Conservation (phyloP, 2,113 vertebrate species). For the Willisornis vidua region DNA sequence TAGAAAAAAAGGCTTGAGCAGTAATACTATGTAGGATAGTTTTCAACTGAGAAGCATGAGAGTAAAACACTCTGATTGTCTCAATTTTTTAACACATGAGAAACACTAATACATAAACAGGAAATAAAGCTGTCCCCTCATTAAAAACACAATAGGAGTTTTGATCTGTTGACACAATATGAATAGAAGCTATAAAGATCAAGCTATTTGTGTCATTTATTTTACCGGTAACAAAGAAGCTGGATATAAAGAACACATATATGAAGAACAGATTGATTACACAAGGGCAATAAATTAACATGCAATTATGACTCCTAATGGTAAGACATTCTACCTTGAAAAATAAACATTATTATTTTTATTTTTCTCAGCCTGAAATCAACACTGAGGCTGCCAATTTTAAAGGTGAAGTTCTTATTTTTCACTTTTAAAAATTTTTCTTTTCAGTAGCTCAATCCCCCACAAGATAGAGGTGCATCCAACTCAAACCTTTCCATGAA, state of each 20-base stretch:
- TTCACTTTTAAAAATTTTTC: neutral
- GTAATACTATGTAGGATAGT: neutral
- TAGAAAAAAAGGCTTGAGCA: neutral
- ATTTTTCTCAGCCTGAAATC: conserved; percentile 8
- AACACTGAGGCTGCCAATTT: neutral
- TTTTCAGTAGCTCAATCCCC: neutral
- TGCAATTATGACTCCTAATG: neutral
- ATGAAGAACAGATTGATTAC: neutral
- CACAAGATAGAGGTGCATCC: neutral
- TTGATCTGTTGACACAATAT: neutral
- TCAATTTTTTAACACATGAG: neutral
- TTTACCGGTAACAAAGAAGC: neutral
- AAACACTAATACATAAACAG: neutral
- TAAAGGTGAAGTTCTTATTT: neutral
- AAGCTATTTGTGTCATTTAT: neutral
- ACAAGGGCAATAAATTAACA: neutral
- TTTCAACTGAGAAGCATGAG: neutral
- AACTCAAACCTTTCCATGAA: neutral
- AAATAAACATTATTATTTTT: neutral
- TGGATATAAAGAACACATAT: neutral
- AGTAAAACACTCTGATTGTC: neutral
- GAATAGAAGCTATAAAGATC: neutral
- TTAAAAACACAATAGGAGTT: conserved; percentile 6
- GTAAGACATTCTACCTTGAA: neutral
- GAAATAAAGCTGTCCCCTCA: conserved; percentile 5